Evolutionary conservation across 1,140 invertebrate species (phyloP), one percentile per base, ranked within the genome.

Genomic region (Sesamia nonagrioides): DNA sequence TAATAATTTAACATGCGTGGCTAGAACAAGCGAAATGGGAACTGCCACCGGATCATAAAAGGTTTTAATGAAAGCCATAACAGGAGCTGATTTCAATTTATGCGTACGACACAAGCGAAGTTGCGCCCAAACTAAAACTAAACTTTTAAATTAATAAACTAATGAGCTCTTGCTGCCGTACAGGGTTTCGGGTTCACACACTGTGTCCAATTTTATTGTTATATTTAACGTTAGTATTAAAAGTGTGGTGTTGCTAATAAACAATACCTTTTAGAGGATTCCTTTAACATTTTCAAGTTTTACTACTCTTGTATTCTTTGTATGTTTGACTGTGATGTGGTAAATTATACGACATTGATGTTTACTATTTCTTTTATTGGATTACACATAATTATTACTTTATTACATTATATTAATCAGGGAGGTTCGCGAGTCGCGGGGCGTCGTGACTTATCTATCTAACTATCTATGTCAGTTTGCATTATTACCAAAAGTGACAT

Each of bases 31-130:
- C 69, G 81, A 83, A 85, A 84, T 78, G 81, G 37, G 81, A 82
- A 80, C 72, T 82, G 79, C 82, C 66, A 77, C 72, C 78, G 83
- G 82, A 82, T 88, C 85, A 85, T 88, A 82, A 88, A 88, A 85
- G 82, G 81, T 86, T 88, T 88, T 82, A 88, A 86, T 85, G 82
- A 80, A 75, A 37, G 79, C 81, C 80, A 83, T 86, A 88, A 86
- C 85, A 79, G 81, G 79, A 82, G 76, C 79, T 72, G 84, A 82
- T 86, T 89, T 89, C 86, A 87, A 87, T 89, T 87, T 85, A 85
- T 86, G 78, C 75, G 74, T 79, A 42, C 75, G 74, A 66, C 71
- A 74, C 58, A 52, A 76, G 35, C 71, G 69, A 54, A 63, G 80
- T 61, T 72, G 63, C 60, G 58, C 33, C 45, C 50, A 78, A 81